Evolutionary conservation across 2,113 vertebrate genomes (phyloP).

Genomic region (Bagarius yarrelli): DNA sequence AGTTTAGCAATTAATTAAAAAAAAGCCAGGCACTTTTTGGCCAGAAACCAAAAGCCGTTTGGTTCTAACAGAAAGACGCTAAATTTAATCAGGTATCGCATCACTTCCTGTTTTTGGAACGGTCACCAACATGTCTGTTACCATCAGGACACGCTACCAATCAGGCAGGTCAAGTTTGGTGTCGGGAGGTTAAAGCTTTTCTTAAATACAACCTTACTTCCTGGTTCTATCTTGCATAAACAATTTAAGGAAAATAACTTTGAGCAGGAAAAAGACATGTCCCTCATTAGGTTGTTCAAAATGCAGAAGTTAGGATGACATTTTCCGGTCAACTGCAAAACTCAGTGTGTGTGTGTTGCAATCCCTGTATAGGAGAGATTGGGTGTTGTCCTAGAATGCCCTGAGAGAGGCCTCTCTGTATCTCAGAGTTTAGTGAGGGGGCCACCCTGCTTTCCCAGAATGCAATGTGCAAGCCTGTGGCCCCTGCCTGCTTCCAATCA

Average conservation of each 20-base stretch:
- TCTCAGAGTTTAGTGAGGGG: slow-evolving; percentile 16
- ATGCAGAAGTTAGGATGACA: not conserved
- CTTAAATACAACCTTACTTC: no score
- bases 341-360: slow-evolving; percentile 8
- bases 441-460: slow-evolving; percentile 38
- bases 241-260: not conserved
- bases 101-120: not conserved
- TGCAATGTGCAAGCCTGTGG: slow-evolving; percentile 17
- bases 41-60: not conserved
- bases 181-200: no score
- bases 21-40: not conserved
- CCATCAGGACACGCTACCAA: not conserved
- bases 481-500: slow-evolving; percentile 45
- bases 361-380: slow-evolving; percentile 30
- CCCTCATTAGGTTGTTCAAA: not conserved
- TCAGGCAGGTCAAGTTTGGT: not conserved
- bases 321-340: not conserved
- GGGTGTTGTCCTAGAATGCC: slow-evolving; percentile 26
- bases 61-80: not conserved
- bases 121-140: not conserved
- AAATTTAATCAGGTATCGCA: not conserved
- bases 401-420: slow-evolving; percentile 23
- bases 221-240: not conserved
- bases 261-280: not conserved
- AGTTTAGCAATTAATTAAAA: no score